Percentiles rank a stretch among this genome's conserved stretches.
Evolutionary conservation across 53 echinoderm and acorn worm genomes (phyloP).

Genomic region (Temnopleurus reevesii): DNA sequence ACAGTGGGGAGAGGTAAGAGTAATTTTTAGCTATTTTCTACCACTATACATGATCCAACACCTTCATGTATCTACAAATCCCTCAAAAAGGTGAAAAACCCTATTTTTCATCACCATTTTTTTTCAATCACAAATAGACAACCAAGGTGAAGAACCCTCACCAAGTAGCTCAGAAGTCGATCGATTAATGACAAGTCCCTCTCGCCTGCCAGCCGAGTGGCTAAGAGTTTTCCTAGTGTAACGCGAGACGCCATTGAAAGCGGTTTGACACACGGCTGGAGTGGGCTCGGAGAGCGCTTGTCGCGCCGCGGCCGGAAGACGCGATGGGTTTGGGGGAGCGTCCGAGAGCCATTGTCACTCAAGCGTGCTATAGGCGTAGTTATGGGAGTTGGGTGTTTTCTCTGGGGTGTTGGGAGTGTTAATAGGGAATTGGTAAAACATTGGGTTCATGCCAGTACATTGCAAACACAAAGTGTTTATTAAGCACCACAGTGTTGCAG

Average conservation of each 20-base stretch:
- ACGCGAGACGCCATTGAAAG: conserved; percentile 47
- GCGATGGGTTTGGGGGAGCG: background rate
- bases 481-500: no score
- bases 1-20: no score
- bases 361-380: background rate
- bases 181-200: conserved; percentile 49
- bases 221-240: conserved; percentile 34
- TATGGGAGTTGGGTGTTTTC: background rate
- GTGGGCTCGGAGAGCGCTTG: conserved; percentile 12
- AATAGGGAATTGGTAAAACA: background rate
- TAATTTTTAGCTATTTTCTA: no score
- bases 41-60: no score
- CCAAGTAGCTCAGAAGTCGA: conserved; percentile 38
- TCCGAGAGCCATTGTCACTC: background rate
- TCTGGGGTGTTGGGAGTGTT: background rate
- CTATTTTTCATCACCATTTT: background rate
- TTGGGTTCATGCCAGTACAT: no score
- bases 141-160: background rate
- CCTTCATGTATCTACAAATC: no score
- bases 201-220: conserved; percentile 28
- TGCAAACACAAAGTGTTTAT: no score
- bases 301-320: background rate
- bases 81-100: no score
- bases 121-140: conserved; percentile 13
- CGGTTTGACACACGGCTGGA: conserved; percentile 43